Percentiles rank a stretch among this genome's conserved stretches.
Evolutionary conservation across 2,888 invertebrate genomes (phyloP).

Genomic region (Balanococcus diminutus): DNA sequence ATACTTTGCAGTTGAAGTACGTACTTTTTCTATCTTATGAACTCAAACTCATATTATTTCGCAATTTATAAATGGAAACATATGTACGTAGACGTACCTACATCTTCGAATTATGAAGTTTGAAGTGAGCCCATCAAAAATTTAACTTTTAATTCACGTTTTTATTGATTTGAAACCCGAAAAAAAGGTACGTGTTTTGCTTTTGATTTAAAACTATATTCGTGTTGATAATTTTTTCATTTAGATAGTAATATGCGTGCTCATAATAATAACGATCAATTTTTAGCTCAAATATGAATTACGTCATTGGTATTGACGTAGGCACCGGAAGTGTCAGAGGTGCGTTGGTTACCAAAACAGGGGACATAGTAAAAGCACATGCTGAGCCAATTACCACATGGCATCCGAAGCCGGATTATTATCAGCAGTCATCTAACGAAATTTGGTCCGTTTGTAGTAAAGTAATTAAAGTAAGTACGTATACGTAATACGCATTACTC

Average conservation of each 20-base stretch:
- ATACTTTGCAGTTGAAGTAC: too few relatives aligned
- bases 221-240: background rate
- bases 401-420: slow-evolving; percentile 77
- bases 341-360: slow-evolving; percentile 73
- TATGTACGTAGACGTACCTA: background rate
- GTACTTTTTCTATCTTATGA: background rate
- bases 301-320: slow-evolving; percentile 81
- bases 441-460: slow-evolving; percentile 80
- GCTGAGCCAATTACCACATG: slow-evolving; percentile 75
- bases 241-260: background rate
- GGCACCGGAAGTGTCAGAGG: slow-evolving; percentile 91
- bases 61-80: background rate
- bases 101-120: background rate
- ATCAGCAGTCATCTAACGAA: slow-evolving; percentile 88
- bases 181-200: background rate
- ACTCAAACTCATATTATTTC: background rate
- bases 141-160: background rate
- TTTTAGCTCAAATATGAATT: slow-evolving; percentile 19
- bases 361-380: slow-evolving; percentile 71
- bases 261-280: background rate
- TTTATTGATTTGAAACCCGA: background rate
- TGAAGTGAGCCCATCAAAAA: background rate
- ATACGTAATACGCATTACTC: background rate
- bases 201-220: background rate
- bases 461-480: slow-evolving; percentile 75